Conservation (phyloP, 2,797 vertebrate genomes). For the Macropodus opercularis region DNA sequence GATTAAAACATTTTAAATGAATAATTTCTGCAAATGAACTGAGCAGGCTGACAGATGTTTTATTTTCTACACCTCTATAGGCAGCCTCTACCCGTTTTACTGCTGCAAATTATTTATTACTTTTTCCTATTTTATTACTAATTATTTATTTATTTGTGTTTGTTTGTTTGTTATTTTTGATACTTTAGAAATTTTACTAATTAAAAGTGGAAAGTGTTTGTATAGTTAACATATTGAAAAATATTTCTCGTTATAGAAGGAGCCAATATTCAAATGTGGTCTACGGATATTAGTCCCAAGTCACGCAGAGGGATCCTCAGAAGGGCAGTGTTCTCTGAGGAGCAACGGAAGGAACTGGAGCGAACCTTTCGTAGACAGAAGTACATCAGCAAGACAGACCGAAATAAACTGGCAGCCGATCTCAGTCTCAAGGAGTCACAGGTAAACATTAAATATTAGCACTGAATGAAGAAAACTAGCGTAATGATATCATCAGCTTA, state of each 20-base stretch:
- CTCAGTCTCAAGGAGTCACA: conserved; percentile 96
- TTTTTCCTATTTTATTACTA: too few relatives aligned
- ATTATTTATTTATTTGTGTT: too few relatives aligned
- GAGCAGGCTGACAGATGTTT: not conserved
- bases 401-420: conserved; percentile 91
- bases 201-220: not conserved
- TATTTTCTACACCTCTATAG: not conserved
- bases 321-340: conserved; percentile 96
- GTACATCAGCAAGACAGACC: conserved; percentile 97
- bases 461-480: too few relatives aligned
- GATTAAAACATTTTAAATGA: not conserved
- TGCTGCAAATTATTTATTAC: not conserved
- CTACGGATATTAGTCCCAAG: conserved; percentile 86
- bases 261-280: conserved; percentile 82
- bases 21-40: not conserved
- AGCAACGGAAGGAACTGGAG: conserved; percentile 95
- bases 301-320: conserved; percentile 91
- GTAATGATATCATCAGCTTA: too few relatives aligned
- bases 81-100: not conserved
- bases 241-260: conserved; percentile 59
- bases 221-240: not conserved
- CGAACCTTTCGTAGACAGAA: conserved; percentile 96
- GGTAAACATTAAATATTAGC: too few relatives aligned
- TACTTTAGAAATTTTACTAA: not conserved
- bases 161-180: too few relatives aligned